phyloP scores from a whole-genome alignment of 2,113 vertebrate species.

The Osmerus mordax region DNA sequence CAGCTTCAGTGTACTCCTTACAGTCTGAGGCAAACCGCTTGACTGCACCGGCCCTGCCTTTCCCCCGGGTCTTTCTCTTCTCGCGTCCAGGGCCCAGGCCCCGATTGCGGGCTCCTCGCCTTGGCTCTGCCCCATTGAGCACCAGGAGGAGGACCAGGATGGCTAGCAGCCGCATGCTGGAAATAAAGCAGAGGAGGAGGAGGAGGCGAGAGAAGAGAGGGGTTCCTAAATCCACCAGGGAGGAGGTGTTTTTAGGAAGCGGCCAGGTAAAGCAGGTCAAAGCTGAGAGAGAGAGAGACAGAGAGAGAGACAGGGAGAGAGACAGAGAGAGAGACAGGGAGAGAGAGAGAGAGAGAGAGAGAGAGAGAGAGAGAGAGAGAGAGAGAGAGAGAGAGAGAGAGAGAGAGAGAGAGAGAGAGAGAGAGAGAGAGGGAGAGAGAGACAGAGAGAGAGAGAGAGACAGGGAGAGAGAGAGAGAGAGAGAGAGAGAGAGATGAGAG shows the following conservation, averaged over 20 bases:
- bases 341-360: constrained; percentile 24
- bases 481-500: no score
- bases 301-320: no score
- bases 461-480: no score
- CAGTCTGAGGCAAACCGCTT: constrained; percentile 82
- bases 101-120: constrained; percentile 55
- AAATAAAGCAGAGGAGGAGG: constrained; percentile 53
- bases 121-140: constrained; percentile 69
- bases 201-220: constrained; percentile 59
- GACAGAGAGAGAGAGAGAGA: no score
- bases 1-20: constrained; percentile 80
- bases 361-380: no score
- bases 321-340: no score
- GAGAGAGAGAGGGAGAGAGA: no score
- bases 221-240: constrained; percentile 50
- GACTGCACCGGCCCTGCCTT: constrained; percentile 58
- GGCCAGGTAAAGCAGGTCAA: constrained; percentile 54
- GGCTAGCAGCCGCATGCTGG: constrained; percentile 79
- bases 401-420: no score
- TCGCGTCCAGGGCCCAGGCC: constrained; percentile 8
- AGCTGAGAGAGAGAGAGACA: no score
- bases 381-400: no score
- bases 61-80: constrained; percentile 53
- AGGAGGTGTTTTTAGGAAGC: constrained; percentile 44
- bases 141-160: constrained; percentile 77